These are phyloP conservation scores for Drosophila santomea DNA, from an alignment of 1,140 invertebrate genomes.

Conservation along the genomic window DNA sequence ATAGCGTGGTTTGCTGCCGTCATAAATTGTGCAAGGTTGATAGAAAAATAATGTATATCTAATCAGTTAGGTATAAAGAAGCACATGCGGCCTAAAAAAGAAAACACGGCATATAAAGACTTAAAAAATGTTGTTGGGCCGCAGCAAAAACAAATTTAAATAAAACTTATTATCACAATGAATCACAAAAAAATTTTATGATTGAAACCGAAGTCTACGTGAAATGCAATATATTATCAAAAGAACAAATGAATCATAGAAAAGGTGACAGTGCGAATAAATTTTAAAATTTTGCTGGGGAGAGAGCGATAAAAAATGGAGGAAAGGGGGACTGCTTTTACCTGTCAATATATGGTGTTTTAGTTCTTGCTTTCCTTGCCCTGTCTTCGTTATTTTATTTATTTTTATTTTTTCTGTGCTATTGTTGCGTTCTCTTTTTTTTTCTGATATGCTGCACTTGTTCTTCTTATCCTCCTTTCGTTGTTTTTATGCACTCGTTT, in stretches of 20 bases:
- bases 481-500: slow-evolving; percentile 53
- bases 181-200: slow-evolving; percentile 38
- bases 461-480: slow-evolving; percentile 28
- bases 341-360: slow-evolving; percentile 33
- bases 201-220: slow-evolving; percentile 6
- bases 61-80: slow-evolving; percentile 48
- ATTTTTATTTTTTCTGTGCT: slow-evolving; percentile 44
- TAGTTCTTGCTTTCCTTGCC: slow-evolving; percentile 31
- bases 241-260: slow-evolving; percentile 32
- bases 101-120: slow-evolving; percentile 5
- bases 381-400: slow-evolving; percentile 39
- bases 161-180: slow-evolving; percentile 43
- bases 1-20: slow-evolving; percentile 34
- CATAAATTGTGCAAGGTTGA: slow-evolving; percentile 77
- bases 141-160: slow-evolving; percentile 13
- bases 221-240: slow-evolving; percentile 28
- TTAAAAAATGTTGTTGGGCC: slow-evolving; percentile 15
- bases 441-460: slow-evolving; percentile 32
- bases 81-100: slow-evolving; percentile 15
- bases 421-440: slow-evolving; percentile 31
- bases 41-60: slow-evolving; percentile 55
- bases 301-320: background rate
- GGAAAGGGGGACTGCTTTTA: slow-evolving; percentile 4
- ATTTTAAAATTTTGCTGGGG: background rate
- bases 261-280: background rate